These are phyloP conservation scores for Aricia agestis DNA, from an alignment of 1,140 invertebrate species.

Conservation along the genomic window DNA sequence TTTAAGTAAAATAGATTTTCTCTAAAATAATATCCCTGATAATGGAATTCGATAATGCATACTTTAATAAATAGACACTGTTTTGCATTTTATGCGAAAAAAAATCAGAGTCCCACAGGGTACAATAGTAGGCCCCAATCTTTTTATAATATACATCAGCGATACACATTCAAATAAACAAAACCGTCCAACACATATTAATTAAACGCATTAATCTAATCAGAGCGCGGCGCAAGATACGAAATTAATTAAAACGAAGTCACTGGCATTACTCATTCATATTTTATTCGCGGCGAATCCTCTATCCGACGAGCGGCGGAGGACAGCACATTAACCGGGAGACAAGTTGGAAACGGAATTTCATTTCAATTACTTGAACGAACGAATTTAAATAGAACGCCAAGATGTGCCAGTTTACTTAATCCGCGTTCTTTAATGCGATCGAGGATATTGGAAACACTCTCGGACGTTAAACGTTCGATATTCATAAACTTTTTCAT, in stretches of 20 bases:
- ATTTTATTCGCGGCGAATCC: slow-evolving; percentile 19
- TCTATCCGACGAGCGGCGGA: slow-evolving; percentile 18
- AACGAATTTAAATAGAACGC: slow-evolving; percentile 41
- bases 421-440: slow-evolving; percentile 47
- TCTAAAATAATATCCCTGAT: background rate
- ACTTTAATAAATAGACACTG: too few species aligned
- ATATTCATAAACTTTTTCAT: slow-evolving; percentile 16
- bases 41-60: too few species aligned
- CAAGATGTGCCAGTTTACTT: slow-evolving; percentile 40
- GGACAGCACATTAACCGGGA: slow-evolving; percentile 24
- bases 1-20: background rate
- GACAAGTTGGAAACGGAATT: slow-evolving; percentile 36
- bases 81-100: background rate
- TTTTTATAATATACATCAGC: background rate
- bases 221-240: background rate
- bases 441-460: slow-evolving; percentile 32
- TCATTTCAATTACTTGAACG: slow-evolving; percentile 47
- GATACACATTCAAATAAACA: background rate
- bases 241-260: slow-evolving; percentile 18
- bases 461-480: slow-evolving; percentile 4
- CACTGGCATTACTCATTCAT: slow-evolving; percentile 15
- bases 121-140: background rate
- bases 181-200: background rate
- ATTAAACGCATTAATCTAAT: slow-evolving; percentile 3
- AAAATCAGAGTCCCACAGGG: background rate